Evolutionary conservation across 2,113 vertebrate genomes (phyloP).

Genomic region (Lycaon pictus): DNA sequence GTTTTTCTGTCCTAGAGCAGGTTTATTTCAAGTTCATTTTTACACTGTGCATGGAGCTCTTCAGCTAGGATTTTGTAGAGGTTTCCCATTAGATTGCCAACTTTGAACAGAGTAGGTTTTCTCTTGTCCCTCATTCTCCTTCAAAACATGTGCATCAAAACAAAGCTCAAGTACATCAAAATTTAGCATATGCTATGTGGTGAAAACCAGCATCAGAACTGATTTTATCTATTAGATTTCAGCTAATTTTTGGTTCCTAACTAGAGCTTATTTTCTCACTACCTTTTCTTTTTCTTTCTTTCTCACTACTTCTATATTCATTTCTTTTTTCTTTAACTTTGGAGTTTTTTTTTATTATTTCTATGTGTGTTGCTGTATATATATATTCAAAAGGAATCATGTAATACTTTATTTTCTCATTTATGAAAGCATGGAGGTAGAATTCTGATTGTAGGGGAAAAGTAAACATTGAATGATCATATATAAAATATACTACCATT

Average conservation of each 20-base stretch:
- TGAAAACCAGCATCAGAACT: neutral
- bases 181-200: neutral
- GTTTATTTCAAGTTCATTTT: neutral
- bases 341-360: neutral
- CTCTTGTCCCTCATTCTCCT: neutral
- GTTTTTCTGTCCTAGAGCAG: neutral
- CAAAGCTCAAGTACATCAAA: neutral
- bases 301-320: neutral
- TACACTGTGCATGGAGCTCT: neutral
- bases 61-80: neutral
- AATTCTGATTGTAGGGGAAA: neutral
- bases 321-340: neutral
- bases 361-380: neutral
- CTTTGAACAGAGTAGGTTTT: neutral
- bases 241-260: neutral
- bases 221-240: neutral
- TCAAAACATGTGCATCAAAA: neutral
- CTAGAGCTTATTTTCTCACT: neutral
- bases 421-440: neutral
- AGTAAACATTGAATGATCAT: neutral
- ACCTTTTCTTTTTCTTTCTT: neutral
- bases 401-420: neutral
- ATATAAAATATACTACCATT: neutral
- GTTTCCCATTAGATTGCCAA: neutral
- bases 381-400: conserved; percentile 59